Evolutionary conservation across 1,140 invertebrate genomes (phyloP).

Genomic region (Prorops nasuta): DNA sequence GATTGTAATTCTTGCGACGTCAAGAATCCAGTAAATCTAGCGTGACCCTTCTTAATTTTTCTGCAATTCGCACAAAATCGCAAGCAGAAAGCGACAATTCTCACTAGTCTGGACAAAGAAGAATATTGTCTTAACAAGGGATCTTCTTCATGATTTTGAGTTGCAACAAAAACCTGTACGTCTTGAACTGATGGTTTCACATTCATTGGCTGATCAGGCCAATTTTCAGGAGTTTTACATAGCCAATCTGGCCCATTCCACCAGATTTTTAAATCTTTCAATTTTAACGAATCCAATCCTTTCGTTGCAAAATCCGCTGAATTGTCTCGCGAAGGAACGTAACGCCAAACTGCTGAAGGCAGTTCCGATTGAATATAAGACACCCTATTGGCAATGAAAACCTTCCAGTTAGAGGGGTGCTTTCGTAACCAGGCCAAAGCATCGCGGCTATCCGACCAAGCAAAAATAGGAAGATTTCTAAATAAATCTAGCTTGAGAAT

Average conservation of each 20-base stretch:
- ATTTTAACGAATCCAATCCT: not conserved
- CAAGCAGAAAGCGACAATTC: too few species aligned
- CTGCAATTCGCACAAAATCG: too few species aligned
- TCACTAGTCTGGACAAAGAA: too few species aligned
- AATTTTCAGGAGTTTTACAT: too few species aligned
- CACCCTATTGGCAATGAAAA: not conserved
- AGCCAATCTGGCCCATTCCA: not conserved
- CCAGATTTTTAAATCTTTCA: not conserved
- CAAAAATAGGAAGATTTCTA: constrained; percentile 18
- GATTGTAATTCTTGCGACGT: too few species aligned
- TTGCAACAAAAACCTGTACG: too few species aligned
- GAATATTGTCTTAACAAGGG: too few species aligned
- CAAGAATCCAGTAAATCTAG: too few species aligned
- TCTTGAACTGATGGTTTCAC: too few species aligned
- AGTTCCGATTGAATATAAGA: not conserved
- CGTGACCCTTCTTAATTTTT: too few species aligned
- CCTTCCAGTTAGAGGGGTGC: not conserved
- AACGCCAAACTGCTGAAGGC: not conserved
- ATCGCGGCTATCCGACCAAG: constrained; percentile 37
- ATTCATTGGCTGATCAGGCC: too few species aligned
- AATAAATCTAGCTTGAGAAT: constrained; percentile 1
- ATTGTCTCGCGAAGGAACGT: not conserved
- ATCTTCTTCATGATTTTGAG: too few species aligned
- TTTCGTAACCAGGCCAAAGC: constrained; percentile 20
- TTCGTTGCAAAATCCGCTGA: not conserved